phyloP scores from a whole-genome alignment of 2,888 invertebrate genomes.

The Spodoptera exigua region DNA sequence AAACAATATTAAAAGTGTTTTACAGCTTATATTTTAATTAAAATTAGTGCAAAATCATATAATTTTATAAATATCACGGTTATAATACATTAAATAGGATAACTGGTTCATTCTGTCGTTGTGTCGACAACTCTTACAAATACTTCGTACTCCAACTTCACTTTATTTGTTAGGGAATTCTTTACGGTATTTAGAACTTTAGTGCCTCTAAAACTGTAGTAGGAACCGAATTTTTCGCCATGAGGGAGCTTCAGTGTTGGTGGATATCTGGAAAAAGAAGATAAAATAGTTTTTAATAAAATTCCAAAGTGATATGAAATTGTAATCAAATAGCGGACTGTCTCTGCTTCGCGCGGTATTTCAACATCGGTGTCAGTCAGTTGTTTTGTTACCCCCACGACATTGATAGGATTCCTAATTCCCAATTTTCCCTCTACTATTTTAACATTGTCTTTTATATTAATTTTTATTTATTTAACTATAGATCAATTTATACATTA shows the following conservation, averaged over 20 bases:
- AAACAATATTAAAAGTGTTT: conserved; percentile 24
- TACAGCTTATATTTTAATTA: conserved; percentile 45
- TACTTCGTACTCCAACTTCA: conserved; percentile 83
- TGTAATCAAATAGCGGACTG: too few species aligned
- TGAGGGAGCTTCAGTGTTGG: conserved; percentile 70
- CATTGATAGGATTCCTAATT: too few species aligned
- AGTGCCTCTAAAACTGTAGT: conserved; percentile 81
- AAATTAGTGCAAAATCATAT: conserved; percentile 37
- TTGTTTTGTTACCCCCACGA: too few species aligned
- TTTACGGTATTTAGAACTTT: conserved; percentile 71
- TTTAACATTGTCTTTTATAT: too few species aligned
- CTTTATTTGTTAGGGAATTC: conserved; percentile 72
- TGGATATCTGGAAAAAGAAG: conserved; percentile 73
- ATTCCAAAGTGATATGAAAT: neutral
- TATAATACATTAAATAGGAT: conserved; percentile 39
- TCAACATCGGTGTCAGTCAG: too few species aligned
- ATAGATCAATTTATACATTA: too few species aligned
- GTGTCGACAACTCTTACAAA: conserved; percentile 79
- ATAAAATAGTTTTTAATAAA: conserved; percentile 15
- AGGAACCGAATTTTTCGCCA: conserved; percentile 77
- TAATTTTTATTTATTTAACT: too few species aligned
- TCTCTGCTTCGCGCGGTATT: too few species aligned
- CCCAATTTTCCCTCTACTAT: too few species aligned
- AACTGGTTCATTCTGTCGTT: conserved; percentile 55
- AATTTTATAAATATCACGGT: conserved; percentile 51